A percentile compares a stretch with the other conserved stretches of the same genome.
Evolutionary conservation across 2,113 vertebrate genomes (phyloP).

Genomic region (Nyctibius bracteatus): DNA sequence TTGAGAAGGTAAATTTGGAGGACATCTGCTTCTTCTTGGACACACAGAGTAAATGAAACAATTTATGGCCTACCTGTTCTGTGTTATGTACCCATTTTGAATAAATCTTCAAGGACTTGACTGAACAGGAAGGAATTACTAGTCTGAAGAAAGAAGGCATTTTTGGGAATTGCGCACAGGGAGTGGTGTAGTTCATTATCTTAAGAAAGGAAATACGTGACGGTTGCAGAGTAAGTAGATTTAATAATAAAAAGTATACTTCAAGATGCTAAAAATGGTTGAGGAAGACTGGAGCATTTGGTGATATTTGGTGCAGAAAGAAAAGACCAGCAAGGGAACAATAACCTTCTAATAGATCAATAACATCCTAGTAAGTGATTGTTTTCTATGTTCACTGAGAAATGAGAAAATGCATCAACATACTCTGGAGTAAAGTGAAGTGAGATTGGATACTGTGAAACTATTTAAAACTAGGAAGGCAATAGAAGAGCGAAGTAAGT

Average conservation of each 20-base stretch:
- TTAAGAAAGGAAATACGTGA: background rate
- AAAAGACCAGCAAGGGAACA: background rate
- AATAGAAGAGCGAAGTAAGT: background rate
- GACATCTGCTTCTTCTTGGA: background rate
- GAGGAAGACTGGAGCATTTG: background rate
- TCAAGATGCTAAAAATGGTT: background rate
- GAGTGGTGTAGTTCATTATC: background rate
- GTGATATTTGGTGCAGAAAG: background rate
- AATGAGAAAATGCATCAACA: background rate
- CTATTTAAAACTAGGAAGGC: background rate
- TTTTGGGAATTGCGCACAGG: background rate
- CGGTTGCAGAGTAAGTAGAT: background rate
- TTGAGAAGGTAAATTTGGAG: background rate
- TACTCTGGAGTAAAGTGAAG: background rate
- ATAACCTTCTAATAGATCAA: background rate
- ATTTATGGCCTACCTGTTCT: background rate
- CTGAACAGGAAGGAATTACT: background rate
- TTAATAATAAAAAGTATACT: background rate
- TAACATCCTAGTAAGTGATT: background rate
- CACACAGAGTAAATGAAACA: background rate
- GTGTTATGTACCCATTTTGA: background rate
- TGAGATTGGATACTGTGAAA: background rate
- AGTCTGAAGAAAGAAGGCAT: background rate
- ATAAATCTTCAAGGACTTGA: background rate
- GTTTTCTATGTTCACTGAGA: background rate